Evolutionary conservation across 2,113 vertebrate genomes (phyloP), one percentile per base, ranked within the genome.

Genomic region (Vanacampus margaritifer): DNA sequence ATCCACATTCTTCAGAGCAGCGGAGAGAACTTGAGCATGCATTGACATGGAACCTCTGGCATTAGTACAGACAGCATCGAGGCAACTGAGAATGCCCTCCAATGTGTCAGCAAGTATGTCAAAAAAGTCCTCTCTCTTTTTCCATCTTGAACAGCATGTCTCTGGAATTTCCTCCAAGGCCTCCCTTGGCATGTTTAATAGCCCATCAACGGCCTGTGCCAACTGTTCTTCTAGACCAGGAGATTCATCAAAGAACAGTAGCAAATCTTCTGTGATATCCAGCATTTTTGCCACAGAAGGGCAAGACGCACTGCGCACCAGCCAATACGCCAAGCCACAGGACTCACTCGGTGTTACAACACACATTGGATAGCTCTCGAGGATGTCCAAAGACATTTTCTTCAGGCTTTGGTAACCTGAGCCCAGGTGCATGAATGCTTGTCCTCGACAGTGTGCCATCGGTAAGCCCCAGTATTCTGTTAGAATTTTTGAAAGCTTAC

Each of bases 381-480:
- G 83, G 51, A 98, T 89, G 80, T 94, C 93, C 8, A 93, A 86
- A 59, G 95, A 94, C 89, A 98, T 93, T 64, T 92, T 87, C 90
- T 96, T 96, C 81, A 98, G 83, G 73, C 89, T 95, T 81, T 95
- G 93, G 70, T 93, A 92, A 75, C 92, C 93, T 67, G 92, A 91
- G 21, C 94, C 94, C 59, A 94, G 91, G 35, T 94, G 91, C 16
- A 96, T 93, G 66, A 96, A 95, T 3, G 96, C 95, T 76, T 98
- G 96, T 17, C 95, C 97, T 48, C 95, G 93, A 68, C 96, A 99
- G 81, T 92, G 95, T 21, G 93, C 93, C 95, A 99, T 95, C 36
- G 95, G 95, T 19, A 99, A 81, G 6, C 94, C 93, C 97, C 96
- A 98, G 61, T 96, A 94, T 53, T 98, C 95, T 0, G 93, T 95